These are phyloP conservation scores for Limosa lapponica DNA, from an alignment of 2,797 vertebrate species.

Conservation along the genomic window DNA sequence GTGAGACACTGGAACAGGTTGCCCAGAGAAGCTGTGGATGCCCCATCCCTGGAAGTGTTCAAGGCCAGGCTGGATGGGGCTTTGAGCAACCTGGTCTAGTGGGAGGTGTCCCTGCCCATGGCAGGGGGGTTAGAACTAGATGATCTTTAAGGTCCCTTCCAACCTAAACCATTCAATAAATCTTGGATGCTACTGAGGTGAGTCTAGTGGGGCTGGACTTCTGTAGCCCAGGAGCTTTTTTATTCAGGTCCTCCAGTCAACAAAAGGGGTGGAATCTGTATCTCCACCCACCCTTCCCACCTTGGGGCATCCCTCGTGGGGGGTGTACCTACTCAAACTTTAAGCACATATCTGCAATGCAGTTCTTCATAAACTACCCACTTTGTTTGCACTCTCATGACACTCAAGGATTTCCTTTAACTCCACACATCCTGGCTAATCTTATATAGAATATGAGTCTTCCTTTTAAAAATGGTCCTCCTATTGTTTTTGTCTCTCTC, in stretches of 20 bases:
- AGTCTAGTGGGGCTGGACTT: not conserved
- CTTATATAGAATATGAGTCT: not conserved
- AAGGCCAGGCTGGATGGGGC: not conserved
- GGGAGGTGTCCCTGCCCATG: not conserved
- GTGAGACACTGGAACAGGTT: not conserved
- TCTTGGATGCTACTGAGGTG: fast-evolving
- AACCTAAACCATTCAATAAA: not conserved
- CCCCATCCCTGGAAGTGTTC: not conserved
- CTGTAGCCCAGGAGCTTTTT: not conserved
- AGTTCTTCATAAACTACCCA: not conserved
- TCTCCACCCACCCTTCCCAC: fast-evolving
- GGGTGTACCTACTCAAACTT: not conserved
- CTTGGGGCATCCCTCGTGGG: fast-evolving
- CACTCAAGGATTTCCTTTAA: not conserved
- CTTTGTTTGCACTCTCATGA: fast-evolving
- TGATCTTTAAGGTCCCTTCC: not conserved
- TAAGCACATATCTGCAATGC: not conserved
- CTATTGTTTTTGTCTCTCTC: not conserved
- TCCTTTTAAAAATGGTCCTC: not conserved
- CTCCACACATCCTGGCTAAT: not conserved
- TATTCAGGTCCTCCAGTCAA: not conserved
- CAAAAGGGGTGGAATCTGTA: not conserved
- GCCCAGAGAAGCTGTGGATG: not conserved
- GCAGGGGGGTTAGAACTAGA: not conserved
- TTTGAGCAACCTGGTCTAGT: not conserved